Percentiles rank a stretch among this genome's conserved stretches.
phyloP scores from a whole-genome alignment of 2,113 vertebrate species.

The Pao palembangensis region DNA sequence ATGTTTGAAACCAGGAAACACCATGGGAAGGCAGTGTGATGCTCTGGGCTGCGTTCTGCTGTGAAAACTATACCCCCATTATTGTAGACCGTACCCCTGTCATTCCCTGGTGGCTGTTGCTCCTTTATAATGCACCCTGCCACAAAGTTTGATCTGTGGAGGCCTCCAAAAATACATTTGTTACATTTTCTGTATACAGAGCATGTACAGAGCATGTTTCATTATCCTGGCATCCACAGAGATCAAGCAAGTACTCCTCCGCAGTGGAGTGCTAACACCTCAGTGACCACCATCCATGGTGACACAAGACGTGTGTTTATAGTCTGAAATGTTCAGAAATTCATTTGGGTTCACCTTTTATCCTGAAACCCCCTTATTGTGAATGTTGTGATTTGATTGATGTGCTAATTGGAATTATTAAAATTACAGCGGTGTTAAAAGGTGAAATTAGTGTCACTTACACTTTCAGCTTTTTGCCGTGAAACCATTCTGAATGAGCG shows the following conservation, averaged over 20 bases:
- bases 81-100: no score
- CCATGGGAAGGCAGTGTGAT: no score
- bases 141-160: no score
- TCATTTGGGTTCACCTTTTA: neutral
- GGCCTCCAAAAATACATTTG: neutral
- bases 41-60: no score
- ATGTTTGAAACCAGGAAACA: no score
- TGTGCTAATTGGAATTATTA: slow-evolving; percentile 36
- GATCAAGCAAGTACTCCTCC: slow-evolving; percentile 36
- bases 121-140: no score
- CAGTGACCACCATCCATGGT: neutral
- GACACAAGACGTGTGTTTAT: neutral
- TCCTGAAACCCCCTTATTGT: neutral
- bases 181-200: neutral
- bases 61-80: no score
- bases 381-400: neutral
- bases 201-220: neutral
- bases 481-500: slow-evolving; percentile 30
- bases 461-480: slow-evolving; percentile 16
- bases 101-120: no score
- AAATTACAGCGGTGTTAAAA: slow-evolving; percentile 22
- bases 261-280: neutral
- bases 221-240: slow-evolving; percentile 17
- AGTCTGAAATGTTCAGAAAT: neutral
- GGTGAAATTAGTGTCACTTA: slow-evolving; percentile 18